Evolutionary conservation across 64 coral and sea anemone genomes (phyloP).

Genomic region (Actinia equina): DNA sequence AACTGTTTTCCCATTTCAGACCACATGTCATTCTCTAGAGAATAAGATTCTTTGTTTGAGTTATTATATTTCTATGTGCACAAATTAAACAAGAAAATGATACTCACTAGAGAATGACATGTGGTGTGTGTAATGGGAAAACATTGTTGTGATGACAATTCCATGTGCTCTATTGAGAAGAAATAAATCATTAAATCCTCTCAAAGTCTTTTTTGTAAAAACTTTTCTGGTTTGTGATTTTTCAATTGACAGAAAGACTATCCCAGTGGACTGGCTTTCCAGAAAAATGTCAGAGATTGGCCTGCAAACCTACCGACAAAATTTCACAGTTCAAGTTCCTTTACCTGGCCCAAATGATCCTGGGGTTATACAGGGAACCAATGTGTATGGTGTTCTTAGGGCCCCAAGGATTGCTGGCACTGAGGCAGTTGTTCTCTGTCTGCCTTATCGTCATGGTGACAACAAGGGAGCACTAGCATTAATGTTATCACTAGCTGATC

Average conservation of each 20-base stretch:
- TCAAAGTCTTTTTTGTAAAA: too few relatives aligned
- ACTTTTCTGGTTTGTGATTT: neutral
- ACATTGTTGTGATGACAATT: too few relatives aligned
- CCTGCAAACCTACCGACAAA: constrained; percentile 72
- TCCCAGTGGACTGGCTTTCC: constrained; percentile 57
- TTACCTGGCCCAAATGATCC: constrained; percentile 31
- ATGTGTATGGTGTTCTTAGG: constrained; percentile 89
- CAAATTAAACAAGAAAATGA: too few relatives aligned
- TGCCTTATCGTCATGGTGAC: constrained; percentile 71
- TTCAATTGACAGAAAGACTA: constrained; percentile 14
- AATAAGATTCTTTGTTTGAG: too few relatives aligned
- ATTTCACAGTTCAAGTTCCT: constrained; percentile 75
- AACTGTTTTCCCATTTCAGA: too few relatives aligned
- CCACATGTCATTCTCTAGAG: too few relatives aligned
- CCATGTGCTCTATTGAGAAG: too few relatives aligned
- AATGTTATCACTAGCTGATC: constrained; percentile 87
- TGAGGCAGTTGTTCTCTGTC: constrained; percentile 80
- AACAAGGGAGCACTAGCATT: constrained; percentile 82
- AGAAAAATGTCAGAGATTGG: constrained; percentile 78
- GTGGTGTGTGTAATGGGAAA: too few relatives aligned
- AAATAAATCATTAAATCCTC: too few relatives aligned
- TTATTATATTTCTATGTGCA: too few relatives aligned
- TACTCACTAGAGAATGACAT: too few relatives aligned
- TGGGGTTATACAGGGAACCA: constrained; percentile 32
- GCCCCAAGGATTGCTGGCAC: constrained; percentile 93